Base-by-base conservation (phyloP, 2,797 vertebrate species). In the Acanthurus tractus region DNA sequence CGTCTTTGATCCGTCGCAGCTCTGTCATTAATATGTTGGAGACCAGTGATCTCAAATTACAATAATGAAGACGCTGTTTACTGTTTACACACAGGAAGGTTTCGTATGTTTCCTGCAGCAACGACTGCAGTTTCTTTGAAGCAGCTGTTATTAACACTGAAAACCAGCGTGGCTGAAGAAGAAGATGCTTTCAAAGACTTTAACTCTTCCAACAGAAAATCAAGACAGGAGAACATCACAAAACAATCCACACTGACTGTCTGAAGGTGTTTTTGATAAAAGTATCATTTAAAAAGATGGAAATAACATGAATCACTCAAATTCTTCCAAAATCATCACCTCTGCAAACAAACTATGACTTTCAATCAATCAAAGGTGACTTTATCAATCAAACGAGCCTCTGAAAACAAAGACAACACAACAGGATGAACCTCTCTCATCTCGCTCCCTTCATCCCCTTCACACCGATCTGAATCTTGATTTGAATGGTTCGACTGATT, bases 401-500 rank as follows among this genome's bases (percentile, higher is more conserved):
- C 8, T 63, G 45, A 53, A 63, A 76, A 76, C 54, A 76, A 68
- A 59, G 34, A 45, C 18, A 5, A 17, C 69, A 38, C 63, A 0
- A 0, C 11, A 34, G 63, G 40, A 76, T 44, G 13, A 34, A 5
- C 23, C 0, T 18, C 52, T 81, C 53, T 78, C 82, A 71, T 84
- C 61, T 70, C 57, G 46, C 50, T 66, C 68, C 55, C 65, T 85
- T 82, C 65, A 70, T 52, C 71, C 66, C 63, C 54, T 40, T 66
- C 29, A 10, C 15, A 29, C 8, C 63, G 22, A 78, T 89, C 74
- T 63, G 14, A 85, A 73, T 88, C 63, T 74, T 6, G 57, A 87
- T 88, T 81, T 84, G 78, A 83, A 84, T 85, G 70, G 68, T 70
- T 81, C 45, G 1, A 72, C 52, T 81, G 87, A 93, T 82, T 74